Evolutionary conservation across 2,888 invertebrate genomes (phyloP).

Genomic region (Oxycera nigricornis): DNA sequence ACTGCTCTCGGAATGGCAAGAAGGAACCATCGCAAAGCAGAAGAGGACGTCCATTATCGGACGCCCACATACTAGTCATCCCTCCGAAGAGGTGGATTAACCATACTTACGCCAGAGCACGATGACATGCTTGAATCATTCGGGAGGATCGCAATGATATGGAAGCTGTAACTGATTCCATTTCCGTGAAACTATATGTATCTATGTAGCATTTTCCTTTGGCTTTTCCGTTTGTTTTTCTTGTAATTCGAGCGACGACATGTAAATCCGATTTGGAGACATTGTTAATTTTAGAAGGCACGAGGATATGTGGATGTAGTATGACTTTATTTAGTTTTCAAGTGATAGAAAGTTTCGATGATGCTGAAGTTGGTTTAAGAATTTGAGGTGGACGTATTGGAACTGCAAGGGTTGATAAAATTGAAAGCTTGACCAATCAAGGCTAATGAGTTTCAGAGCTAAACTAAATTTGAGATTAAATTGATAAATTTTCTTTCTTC

Average conservation of each 20-base stretch:
- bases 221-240: background rate
- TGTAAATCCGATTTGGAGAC: slow-evolving; percentile 1
- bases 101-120: background rate
- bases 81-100: slow-evolving; percentile 4
- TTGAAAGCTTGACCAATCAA: too few species aligned
- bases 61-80: slow-evolving; percentile 28
- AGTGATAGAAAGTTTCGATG: too few species aligned
- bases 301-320: too few species aligned
- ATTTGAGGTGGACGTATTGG: too few species aligned
- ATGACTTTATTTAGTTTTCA: too few species aligned
- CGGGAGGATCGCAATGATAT: slow-evolving; percentile 21
- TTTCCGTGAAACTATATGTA: slow-evolving; percentile 18
- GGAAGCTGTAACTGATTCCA: slow-evolving; percentile 30
- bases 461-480: too few species aligned
- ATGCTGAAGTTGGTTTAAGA: too few species aligned
- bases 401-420: too few species aligned
- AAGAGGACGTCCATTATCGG: slow-evolving; percentile 42
- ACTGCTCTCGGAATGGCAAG: slow-evolving; percentile 12
- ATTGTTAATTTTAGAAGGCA: background rate
- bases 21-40: background rate
- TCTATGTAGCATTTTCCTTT: background rate
- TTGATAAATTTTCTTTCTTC: too few species aligned
- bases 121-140: background rate
- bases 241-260: background rate
- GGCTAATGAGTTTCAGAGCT: too few species aligned